Percentiles rank a stretch among this genome's conserved stretches.
Evolutionary conservation across 2,888 invertebrate species (phyloP).

Genomic region (Brachylomia viminalis): DNA sequence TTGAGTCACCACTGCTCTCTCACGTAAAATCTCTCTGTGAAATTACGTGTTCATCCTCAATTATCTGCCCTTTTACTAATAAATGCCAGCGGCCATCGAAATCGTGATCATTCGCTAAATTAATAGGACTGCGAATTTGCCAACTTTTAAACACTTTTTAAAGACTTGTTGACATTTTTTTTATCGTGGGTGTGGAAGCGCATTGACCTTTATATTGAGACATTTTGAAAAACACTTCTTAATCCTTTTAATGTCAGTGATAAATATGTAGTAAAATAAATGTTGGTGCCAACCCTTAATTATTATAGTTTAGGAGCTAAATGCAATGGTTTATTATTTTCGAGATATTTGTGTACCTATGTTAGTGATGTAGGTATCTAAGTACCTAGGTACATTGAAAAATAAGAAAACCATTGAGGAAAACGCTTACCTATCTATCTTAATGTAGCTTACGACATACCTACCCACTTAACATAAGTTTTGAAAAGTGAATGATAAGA

Average conservation of each 20-base stretch:
- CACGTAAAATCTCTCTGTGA: too few relatives aligned
- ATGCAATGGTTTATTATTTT: neutral
- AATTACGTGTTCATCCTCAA: slow-evolving; percentile 38
- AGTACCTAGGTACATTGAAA: neutral
- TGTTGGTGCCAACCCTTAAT: slow-evolving; percentile 7
- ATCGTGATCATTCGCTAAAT: slow-evolving; percentile 48
- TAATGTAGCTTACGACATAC: neutral
- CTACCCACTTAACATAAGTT: neutral
- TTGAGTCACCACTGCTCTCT: too few relatives aligned
- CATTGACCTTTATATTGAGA: slow-evolving; percentile 64
- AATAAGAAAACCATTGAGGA: neutral
- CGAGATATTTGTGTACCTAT: neutral
- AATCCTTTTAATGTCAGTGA: slow-evolving; percentile 69
- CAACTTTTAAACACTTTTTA: slow-evolving; percentile 64
- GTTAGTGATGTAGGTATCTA: too few relatives aligned
- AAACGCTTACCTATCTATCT: neutral
- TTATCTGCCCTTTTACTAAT: slow-evolving; percentile 54
- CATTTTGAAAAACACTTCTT: slow-evolving; percentile 66
- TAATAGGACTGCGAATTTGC: slow-evolving; percentile 60
- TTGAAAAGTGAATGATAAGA: neutral
- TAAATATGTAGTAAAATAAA: slow-evolving; percentile 56
- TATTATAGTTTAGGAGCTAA: neutral
- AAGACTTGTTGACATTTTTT: slow-evolving; percentile 56
- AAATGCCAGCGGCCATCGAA: slow-evolving; percentile 52
- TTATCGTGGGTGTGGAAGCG: slow-evolving; percentile 57